A percentile compares a stretch with the other conserved stretches of the same genome.
Evolutionary conservation across 2,888 invertebrate species (phyloP).

Genomic region (Drosophila fungiperda): DNA sequence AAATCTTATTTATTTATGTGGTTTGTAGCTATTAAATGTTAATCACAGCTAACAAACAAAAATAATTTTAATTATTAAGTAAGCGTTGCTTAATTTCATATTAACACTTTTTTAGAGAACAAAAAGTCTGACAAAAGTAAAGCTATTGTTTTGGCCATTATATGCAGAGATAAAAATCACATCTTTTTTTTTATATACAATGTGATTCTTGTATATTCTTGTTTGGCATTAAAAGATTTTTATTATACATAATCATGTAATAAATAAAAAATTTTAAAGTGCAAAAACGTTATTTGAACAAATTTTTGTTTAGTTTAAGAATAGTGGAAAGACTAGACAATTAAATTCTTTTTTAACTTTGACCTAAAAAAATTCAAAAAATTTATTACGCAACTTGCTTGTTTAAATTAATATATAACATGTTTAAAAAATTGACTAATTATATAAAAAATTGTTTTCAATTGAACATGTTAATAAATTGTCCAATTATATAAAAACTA

Average conservation of each 20-base stretch:
- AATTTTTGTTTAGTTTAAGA: background rate
- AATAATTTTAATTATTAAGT: constrained; percentile 3
- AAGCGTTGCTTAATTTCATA: constrained; percentile 1
- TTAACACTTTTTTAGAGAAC: background rate
- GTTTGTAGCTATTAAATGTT: background rate
- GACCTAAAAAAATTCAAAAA: background rate
- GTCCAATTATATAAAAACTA: background rate
- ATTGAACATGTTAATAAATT: background rate
- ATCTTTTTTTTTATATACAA: background rate
- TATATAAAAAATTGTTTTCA: background rate
- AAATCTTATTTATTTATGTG: background rate
- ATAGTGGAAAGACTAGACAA: background rate
- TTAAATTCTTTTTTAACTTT: background rate
- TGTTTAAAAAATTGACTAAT: background rate
- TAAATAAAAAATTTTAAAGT: background rate
- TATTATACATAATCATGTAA: background rate
- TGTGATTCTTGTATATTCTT: no score
- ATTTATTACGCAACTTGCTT: background rate
- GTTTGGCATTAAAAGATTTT: background rate
- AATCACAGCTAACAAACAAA: constrained; percentile 2
- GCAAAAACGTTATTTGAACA: background rate
- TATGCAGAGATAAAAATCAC: background rate
- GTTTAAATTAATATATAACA: background rate
- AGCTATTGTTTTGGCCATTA: background rate
- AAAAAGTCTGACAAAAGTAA: background rate